Base-by-base conservation (phyloP, 2,113 vertebrate genomes). In the Amblyornis subalaris region DNA sequence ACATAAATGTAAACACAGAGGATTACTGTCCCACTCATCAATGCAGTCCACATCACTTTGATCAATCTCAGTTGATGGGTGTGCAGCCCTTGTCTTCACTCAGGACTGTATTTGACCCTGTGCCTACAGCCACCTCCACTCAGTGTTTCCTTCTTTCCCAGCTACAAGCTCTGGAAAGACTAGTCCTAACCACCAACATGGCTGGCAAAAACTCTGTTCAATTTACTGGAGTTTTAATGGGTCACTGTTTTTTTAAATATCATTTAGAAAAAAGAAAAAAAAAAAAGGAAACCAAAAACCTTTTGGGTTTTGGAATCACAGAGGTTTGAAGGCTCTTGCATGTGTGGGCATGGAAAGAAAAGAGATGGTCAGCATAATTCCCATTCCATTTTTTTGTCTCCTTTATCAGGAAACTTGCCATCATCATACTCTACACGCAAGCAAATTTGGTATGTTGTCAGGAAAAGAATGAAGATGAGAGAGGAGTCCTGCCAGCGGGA, bases 381-480 rank as follows among this genome's bases (percentile, higher is more conserved):
- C 66, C 19, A 24, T 84, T 85, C 16, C 3, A 10, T 25, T 77
- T 62, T 71, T 77, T 69, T 62, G 1, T 50, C 20, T 82, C 40
- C 31, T 71, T 84, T 75, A 23, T 74, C 29, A 47, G 66, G 80
- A 78, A 93, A 45, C 22, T 85, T 75, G 48, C 40, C 53, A 51
- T 69, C 66, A 60, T 50, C 28, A 23, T 71, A 73, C 47, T 58
- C 60, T 31, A 47, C 35, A 38, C 2, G 6, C 82, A 83, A 85
- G 54, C 42, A 88, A 79, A 86, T 88, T 51, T 50, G 35, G 26
- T 83, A 35, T 61, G 48, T 79, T 94, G 50, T 89, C 87, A 95
- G 58, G 74, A 91, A 85, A 91, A 92, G 77, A 94, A 82, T 75
- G 66, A 85, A 61, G 57, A 90, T 50, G 77, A 85, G 54, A 83